phyloP scores from a whole-genome alignment of 2,113 vertebrate species.

The Macrotus californicus region DNA sequence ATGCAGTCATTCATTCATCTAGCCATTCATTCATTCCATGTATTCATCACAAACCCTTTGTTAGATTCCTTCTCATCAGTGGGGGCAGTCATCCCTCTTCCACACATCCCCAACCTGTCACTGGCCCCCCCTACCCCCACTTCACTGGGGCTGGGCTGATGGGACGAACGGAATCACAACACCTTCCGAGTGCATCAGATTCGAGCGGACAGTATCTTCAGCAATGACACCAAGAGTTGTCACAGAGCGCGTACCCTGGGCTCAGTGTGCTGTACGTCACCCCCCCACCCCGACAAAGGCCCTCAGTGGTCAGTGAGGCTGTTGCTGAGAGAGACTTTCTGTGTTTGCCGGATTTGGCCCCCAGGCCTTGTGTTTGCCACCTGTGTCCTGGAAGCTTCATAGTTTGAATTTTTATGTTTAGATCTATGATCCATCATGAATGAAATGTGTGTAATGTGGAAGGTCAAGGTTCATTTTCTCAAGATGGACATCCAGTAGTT shows the following conservation, averaged over 20 bases:
- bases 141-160: background rate
- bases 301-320: background rate
- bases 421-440: background rate
- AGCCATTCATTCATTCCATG: background rate
- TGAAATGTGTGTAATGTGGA: background rate
- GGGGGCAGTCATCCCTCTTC: background rate
- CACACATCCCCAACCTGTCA: background rate
- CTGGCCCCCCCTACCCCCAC: rapidly evolving
- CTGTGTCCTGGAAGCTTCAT: background rate
- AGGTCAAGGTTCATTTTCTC: background rate
- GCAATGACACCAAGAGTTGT: background rate
- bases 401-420: background rate
- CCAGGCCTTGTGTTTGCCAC: no score
- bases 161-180: background rate
- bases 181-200: background rate
- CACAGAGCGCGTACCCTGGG: rapidly evolving
- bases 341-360: no score
- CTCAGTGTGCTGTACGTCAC: rapidly evolving
- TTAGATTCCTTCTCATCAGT: background rate
- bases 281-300: background rate
- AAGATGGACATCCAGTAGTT: background rate
- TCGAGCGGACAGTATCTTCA: background rate
- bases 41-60: background rate
- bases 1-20: background rate
- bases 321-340: rapidly evolving